These are phyloP conservation scores for Hycleus cichorii DNA, from an alignment of 1,140 invertebrate genomes.

Conservation along the genomic window DNA sequence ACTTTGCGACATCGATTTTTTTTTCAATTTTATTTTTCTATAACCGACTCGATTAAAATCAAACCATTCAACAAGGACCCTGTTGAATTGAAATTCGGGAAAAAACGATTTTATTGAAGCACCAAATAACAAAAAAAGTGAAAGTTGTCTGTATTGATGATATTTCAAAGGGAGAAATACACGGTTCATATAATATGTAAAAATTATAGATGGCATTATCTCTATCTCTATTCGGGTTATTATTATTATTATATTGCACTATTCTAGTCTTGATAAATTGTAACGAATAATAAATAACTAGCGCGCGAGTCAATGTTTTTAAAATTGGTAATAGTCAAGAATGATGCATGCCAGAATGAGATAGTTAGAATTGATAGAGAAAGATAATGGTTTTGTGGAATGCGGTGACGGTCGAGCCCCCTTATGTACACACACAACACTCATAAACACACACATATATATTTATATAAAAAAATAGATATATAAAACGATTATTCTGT, in stretches of 20 bases:
- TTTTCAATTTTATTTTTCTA: not conserved
- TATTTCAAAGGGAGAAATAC: too few species aligned
- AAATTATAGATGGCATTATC: too few species aligned
- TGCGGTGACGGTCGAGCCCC: conserved; percentile 30
- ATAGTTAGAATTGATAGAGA: conserved; percentile 1
- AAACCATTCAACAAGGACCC: too few species aligned
- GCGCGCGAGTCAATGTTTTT: conserved; percentile 20
- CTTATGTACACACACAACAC: not conserved
- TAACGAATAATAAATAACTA: conserved; percentile 9
- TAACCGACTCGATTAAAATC: too few species aligned
- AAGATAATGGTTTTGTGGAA: conserved; percentile 21
- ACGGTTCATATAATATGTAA: too few species aligned
- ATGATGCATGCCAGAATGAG: conserved; percentile 22
- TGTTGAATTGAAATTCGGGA: too few species aligned
- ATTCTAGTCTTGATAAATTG: conserved; percentile 2
- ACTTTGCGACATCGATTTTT: not conserved
- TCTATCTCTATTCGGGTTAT: too few species aligned
- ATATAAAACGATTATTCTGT: too few species aligned
- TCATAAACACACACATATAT: not conserved
- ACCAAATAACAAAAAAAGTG: too few species aligned
- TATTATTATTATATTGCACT: too few species aligned
- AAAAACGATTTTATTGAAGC: too few species aligned
- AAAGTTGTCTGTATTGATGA: too few species aligned
- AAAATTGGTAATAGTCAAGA: conserved; percentile 16
- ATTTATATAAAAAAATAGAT: not conserved